Conservation (phyloP, 2,797 vertebrate species). For the Xiphophorus birchmanni region DNA sequence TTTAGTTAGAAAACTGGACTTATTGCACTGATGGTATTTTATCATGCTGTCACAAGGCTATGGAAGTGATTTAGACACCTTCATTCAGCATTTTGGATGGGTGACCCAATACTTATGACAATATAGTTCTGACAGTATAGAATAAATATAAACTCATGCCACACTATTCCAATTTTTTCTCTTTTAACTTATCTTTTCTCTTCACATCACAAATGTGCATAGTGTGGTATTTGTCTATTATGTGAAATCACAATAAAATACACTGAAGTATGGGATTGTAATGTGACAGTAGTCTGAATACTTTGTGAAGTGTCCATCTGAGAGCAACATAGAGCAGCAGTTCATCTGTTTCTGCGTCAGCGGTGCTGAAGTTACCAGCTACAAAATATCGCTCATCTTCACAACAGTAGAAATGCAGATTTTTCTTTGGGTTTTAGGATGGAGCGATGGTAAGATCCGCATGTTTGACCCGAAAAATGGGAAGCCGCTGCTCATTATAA, state of each 20-base stretch:
- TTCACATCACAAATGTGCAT: background rate
- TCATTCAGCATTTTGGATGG: background rate
- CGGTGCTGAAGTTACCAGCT: background rate
- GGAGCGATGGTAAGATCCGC: constrained; percentile 89
- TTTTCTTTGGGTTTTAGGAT: constrained; percentile 72
- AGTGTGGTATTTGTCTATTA: background rate
- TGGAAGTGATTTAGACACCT: background rate
- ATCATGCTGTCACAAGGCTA: background rate
- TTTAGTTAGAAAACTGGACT: background rate
- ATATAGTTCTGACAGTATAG: background rate
- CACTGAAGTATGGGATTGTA: background rate
- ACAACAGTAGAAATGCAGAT: background rate
- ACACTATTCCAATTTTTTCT: no score
- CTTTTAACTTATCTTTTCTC: background rate
- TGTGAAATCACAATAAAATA: background rate
- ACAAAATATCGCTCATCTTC: background rate
- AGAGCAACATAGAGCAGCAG: background rate
- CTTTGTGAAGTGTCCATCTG: background rate
- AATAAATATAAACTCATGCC: no score
- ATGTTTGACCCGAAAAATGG: constrained; percentile 87
- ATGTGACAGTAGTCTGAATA: background rate
- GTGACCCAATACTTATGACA: background rate
- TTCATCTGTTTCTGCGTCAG: background rate
- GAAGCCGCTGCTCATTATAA: constrained; percentile 76
- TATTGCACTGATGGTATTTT: background rate